Evolutionary conservation across 2,113 vertebrate genomes (phyloP).

Genomic region (Tinamus guttatus): DNA sequence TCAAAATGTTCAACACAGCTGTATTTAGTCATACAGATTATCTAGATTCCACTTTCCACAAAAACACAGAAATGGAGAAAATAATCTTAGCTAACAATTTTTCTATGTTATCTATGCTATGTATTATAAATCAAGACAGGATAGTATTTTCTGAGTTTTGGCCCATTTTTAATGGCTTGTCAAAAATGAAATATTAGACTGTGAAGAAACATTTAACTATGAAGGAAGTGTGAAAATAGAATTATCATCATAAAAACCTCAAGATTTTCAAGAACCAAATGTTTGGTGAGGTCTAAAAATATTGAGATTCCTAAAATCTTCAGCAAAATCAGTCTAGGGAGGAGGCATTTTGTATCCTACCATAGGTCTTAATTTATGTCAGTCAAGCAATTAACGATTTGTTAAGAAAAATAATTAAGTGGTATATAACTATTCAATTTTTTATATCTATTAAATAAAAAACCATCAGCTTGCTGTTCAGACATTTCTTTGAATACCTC

Average conservation of each 20-base stretch:
- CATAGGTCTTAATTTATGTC: not conserved
- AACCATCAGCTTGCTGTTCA: not conserved
- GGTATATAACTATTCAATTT: not conserved
- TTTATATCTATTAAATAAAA: not conserved
- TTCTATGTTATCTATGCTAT: constrained; percentile 42
- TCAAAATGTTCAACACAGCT: constrained; percentile 77
- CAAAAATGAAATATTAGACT: constrained; percentile 76
- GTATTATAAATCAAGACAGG: constrained; percentile 57
- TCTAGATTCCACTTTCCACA: constrained; percentile 55
- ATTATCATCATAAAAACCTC: constrained; percentile 11
- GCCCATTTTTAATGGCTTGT: constrained; percentile 76
- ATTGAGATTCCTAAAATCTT: constrained; percentile 31
- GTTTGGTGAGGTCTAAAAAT: not conserved
- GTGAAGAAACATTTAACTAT: constrained; percentile 67
- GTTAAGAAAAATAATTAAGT: not conserved
- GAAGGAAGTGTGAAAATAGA: constrained; percentile 53
- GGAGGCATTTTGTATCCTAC: not conserved
- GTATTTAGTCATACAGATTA: constrained; percentile 75
- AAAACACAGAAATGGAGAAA: constrained; percentile 69
- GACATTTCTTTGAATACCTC: not conserved
- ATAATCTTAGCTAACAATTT: constrained; percentile 73
- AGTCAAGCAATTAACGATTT: not conserved
- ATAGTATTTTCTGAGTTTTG: constrained; percentile 72
- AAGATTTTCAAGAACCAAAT: constrained; percentile 7
- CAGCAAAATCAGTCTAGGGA: not conserved